Percentiles rank a stretch among this genome's conserved stretches.
Evolutionary conservation across 1,140 invertebrate genomes (phyloP).

Genomic region (Cephus cinctus): DNA sequence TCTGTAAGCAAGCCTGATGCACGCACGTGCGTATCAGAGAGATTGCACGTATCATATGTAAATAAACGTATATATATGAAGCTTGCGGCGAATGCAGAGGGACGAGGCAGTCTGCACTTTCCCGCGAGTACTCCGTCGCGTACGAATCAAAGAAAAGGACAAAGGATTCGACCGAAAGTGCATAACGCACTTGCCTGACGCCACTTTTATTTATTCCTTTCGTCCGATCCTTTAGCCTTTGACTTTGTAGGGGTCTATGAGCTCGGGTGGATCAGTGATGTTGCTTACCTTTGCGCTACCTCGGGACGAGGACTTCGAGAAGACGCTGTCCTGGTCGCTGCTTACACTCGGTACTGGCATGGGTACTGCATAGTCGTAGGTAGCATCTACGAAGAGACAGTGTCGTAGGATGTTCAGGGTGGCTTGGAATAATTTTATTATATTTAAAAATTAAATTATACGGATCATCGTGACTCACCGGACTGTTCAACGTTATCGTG

Average conservation of each 20-base stretch:
- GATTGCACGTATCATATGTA: too few species aligned
- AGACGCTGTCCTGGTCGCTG: constrained; percentile 57
- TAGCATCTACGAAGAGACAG: constrained; percentile 46
- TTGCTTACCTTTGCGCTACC: constrained; percentile 52
- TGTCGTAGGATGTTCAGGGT: constrained; percentile 11
- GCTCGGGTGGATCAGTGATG: too few species aligned
- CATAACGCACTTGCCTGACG: too few species aligned
- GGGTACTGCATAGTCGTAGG: constrained; percentile 58
- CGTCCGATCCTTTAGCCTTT: too few species aligned
- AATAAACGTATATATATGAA: too few species aligned
- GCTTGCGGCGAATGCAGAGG: too few species aligned
- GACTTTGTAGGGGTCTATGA: too few species aligned
- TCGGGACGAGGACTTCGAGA: constrained; percentile 56
- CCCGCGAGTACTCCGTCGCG: not conserved
- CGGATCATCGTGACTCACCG: constrained; percentile 34
- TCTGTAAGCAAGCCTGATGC: constrained; percentile 54
- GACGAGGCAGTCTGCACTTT: not conserved
- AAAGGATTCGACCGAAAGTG: too few species aligned
- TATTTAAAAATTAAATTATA: constrained; percentile 4
- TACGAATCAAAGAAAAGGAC: not conserved
- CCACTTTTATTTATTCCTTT: too few species aligned
- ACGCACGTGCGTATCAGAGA: constrained; percentile 7
- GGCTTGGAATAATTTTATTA: constrained; percentile 16
- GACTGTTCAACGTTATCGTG: constrained; percentile 55
- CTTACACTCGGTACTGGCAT: constrained; percentile 54